Evolutionary conservation across 2,113 vertebrate species (phyloP).

Genomic region (Phylloscopus whistleri): DNA sequence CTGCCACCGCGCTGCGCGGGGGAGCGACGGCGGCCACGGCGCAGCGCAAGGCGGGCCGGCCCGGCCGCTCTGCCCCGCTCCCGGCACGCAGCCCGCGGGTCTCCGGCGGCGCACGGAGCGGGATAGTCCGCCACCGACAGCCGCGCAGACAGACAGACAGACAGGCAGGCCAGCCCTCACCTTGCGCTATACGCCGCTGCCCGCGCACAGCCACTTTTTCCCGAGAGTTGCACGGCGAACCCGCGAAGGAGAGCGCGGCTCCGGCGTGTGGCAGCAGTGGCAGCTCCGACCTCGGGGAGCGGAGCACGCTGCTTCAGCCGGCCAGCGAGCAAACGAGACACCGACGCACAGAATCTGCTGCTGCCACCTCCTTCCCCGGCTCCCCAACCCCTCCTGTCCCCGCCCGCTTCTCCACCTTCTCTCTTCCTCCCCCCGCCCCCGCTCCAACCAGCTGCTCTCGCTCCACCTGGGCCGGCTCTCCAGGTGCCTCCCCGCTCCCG

Average conservation of each 20-base stretch:
- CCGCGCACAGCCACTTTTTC: background rate
- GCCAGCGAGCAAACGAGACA: background rate
- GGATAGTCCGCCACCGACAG: too few relatives aligned
- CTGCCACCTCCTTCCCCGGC: background rate
- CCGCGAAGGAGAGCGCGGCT: background rate
- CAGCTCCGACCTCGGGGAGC: background rate
- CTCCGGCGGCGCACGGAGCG: background rate
- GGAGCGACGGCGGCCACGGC: background rate
- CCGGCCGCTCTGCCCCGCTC: background rate
- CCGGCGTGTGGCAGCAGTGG: too few relatives aligned
- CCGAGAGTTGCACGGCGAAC: background rate
- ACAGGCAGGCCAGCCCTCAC: background rate
- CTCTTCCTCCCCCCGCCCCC: background rate
- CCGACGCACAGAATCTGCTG: background rate
- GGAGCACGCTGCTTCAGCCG: background rate
- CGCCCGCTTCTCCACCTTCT: constrained; percentile 37
- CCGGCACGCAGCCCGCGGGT: background rate
- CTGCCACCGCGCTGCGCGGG: background rate
- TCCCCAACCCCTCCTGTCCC: background rate
- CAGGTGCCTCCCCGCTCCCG: background rate
- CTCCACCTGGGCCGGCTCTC: constrained; percentile 5
- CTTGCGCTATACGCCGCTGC: background rate
- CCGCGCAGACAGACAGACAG: background rate
- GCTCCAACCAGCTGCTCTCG: background rate
- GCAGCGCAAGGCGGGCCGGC: background rate